phyloP scores from a whole-genome alignment of 2,113 vertebrate species.

The Phalacrocorax aristotelis region DNA sequence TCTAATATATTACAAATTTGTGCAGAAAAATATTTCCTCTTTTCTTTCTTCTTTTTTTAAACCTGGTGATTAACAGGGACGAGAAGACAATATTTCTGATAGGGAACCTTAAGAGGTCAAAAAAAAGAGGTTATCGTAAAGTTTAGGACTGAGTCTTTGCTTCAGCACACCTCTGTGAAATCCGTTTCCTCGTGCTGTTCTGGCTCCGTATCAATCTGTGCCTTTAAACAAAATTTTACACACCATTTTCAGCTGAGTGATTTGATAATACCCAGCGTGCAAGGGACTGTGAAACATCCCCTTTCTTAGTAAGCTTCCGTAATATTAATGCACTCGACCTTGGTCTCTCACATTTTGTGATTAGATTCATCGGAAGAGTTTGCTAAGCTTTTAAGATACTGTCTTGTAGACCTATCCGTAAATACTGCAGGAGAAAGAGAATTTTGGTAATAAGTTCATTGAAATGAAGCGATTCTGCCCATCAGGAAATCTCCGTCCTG shows the following conservation, averaged over 20 bases:
- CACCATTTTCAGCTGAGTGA: not conserved
- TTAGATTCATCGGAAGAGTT: not conserved
- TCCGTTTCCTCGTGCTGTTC: not conserved
- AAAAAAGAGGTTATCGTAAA: not conserved
- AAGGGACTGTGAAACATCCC: not conserved
- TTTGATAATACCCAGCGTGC: not conserved
- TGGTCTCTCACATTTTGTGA: not conserved
- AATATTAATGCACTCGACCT: conserved; percentile 22
- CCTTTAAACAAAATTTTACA: not conserved
- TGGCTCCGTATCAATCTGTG: not conserved
- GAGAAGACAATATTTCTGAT: not conserved
- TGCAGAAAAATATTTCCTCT: not conserved
- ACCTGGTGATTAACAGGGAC: not conserved
- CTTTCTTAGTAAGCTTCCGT: not conserved
- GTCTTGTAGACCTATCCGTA: not conserved
- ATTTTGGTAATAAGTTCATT: not conserved
- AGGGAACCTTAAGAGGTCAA: not conserved
- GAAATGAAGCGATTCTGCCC: not conserved
- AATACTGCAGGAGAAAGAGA: not conserved
- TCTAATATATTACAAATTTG: not conserved
- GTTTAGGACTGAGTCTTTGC: not conserved
- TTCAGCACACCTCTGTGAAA: not conserved
- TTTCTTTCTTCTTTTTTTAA: not conserved
- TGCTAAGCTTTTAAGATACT: not conserved
- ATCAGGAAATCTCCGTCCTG: not conserved